These are phyloP conservation scores for Notothenia coriiceps DNA, from an alignment of 2,113 vertebrate genomes.

Conservation along the genomic window DNA sequence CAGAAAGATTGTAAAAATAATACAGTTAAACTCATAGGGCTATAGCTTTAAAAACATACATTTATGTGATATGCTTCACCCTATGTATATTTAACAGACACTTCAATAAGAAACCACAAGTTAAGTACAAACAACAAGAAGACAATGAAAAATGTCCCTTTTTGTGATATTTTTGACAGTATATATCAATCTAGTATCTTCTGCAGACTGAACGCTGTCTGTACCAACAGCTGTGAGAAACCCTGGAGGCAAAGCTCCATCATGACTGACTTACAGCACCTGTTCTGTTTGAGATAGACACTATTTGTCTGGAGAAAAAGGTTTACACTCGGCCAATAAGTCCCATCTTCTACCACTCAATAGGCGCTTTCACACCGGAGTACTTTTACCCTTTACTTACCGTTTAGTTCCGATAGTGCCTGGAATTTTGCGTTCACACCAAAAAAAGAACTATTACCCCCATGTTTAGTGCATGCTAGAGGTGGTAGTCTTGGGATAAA, in stretches of 20 bases:
- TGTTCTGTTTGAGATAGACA: conserved; percentile 46
- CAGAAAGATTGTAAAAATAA: conserved; percentile 5
- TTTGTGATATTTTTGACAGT: conserved; percentile 21
- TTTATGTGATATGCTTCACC: background rate
- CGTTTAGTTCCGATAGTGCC: too few relatives aligned
- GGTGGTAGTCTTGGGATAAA: too few relatives aligned
- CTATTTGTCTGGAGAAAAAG: conserved; percentile 46
- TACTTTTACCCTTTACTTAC: too few relatives aligned
- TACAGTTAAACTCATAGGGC: background rate
- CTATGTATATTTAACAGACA: background rate
- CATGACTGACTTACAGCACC: conserved; percentile 61
- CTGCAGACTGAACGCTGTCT: conserved; percentile 42
- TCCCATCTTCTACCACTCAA: conserved; percentile 6
- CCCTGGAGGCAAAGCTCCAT: conserved; percentile 49
- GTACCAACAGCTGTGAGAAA: conserved; percentile 57
- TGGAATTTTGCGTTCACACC: too few relatives aligned
- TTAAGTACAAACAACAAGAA: background rate
- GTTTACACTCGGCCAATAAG: conserved; percentile 36
- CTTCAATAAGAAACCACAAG: background rate
- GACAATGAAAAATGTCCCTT: background rate
- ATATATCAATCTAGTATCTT: conserved; percentile 45
- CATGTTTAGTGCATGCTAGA: too few relatives aligned
- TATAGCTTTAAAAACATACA: background rate
- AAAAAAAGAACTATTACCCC: too few relatives aligned
- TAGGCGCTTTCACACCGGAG: too few relatives aligned